Conservation (phyloP, 2,888 invertebrate genomes). For the Cataglyphis cursor region DNA sequence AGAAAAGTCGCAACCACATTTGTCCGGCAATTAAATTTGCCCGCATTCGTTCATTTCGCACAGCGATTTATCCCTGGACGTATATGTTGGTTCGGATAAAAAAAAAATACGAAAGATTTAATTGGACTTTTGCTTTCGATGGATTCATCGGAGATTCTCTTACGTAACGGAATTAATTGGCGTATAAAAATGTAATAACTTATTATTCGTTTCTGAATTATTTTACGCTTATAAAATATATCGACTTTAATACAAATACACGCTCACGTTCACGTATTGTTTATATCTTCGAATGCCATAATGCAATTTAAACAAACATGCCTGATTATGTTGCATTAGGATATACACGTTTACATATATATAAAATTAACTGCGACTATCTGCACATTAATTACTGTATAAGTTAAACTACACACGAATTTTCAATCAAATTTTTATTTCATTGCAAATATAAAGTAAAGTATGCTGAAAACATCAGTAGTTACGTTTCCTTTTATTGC, state of each 20-base stretch:
- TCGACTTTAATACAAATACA: background rate
- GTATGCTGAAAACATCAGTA: background rate
- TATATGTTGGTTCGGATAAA: background rate
- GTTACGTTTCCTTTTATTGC: background rate
- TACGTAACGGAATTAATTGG: slow-evolving; percentile 6
- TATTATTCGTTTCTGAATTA: slow-evolving; percentile 16
- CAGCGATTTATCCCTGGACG: background rate
- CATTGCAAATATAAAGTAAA: background rate
- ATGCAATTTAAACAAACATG: background rate
- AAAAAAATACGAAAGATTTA: background rate
- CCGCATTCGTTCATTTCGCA: background rate
- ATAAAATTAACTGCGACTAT: slow-evolving; percentile 13
- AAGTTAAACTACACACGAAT: background rate
- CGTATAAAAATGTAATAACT: background rate
- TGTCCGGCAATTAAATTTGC: slow-evolving; percentile 29
- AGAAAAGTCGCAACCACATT: background rate
- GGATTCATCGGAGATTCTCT: slow-evolving; percentile 7
- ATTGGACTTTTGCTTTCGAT: slow-evolving; percentile 36
- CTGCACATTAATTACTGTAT: slow-evolving; percentile 12
- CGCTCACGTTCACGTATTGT: background rate
- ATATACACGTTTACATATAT: background rate
- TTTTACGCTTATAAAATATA: background rate
- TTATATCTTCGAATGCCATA: slow-evolving; percentile 6
- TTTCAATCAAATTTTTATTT: slow-evolving; percentile 8
- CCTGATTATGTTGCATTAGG: background rate